Conservation (phyloP, 2,113 vertebrate genomes). For the Chiloscyllium plagiosum region DNA sequence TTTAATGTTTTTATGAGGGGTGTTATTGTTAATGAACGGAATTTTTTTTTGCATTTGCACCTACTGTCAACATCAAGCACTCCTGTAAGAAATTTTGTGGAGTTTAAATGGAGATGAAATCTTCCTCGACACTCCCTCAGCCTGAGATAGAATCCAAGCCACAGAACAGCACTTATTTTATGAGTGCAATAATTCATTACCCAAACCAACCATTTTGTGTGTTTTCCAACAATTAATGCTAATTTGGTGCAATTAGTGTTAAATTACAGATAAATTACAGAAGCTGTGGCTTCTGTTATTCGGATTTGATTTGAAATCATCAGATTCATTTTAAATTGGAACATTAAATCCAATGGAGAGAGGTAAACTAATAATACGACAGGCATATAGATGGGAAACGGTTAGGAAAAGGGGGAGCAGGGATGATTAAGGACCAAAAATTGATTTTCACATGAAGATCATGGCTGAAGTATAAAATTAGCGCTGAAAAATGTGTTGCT, state of each 20-base stretch:
- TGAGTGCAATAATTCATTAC: not conserved
- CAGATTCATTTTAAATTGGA: not conserved
- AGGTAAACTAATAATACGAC: not conserved
- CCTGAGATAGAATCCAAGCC: not conserved
- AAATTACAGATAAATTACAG: not conserved
- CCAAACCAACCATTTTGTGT: not conserved
- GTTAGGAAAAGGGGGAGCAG: not conserved
- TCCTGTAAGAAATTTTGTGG: not conserved
- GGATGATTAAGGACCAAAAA: not conserved
- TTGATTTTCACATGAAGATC: not conserved
- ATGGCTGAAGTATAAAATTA: not conserved
- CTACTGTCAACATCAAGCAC: not conserved
- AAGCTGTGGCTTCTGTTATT: not conserved
- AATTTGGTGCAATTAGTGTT: not conserved
- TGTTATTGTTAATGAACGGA: not conserved
- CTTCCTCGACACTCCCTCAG: not conserved
- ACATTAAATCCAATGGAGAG: not conserved
- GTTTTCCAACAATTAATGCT: not conserved
- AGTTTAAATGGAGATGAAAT: not conserved
- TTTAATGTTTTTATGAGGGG: not conserved
- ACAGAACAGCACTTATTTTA: not conserved
- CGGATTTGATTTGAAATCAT: not conserved
- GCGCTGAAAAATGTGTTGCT: too few species aligned
- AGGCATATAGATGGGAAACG: not conserved
- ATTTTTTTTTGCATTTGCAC: not conserved